Percentiles rank a stretch among this genome's conserved stretches.
Evolutionary conservation across 2,113 vertebrate genomes (phyloP).

Genomic region (Tinamus guttatus): DNA sequence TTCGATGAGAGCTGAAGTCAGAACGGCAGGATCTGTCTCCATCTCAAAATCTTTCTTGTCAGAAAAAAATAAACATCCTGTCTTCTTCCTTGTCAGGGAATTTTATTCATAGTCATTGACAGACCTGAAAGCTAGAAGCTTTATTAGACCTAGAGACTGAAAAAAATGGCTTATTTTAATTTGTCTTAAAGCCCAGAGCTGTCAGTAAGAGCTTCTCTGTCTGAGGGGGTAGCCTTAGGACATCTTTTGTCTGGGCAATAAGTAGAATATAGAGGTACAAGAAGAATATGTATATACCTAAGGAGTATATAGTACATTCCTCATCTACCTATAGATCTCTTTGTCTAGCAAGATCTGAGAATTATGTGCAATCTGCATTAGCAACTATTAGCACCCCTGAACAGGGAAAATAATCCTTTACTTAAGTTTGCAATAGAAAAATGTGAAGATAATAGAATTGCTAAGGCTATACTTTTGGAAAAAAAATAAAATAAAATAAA

Average conservation of each 20-base stretch:
- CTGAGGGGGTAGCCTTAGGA: conserved; percentile 47
- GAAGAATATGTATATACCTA: neutral
- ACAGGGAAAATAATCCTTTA: conserved; percentile 34
- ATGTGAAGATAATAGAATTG: neutral
- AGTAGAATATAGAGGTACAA: neutral
- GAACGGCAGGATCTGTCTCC: neutral
- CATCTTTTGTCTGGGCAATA: conserved; percentile 34
- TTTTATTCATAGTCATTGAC: conserved; percentile 50
- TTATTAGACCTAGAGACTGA: conserved; percentile 50
- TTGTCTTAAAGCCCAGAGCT: neutral
- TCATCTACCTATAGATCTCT: neutral
- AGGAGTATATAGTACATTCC: neutral
- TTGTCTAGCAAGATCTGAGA: conserved; percentile 1
- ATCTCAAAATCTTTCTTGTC: conserved; percentile 39
- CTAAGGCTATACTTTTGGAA: neutral
- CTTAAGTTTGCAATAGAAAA: conserved; percentile 36
- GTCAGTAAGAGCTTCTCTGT: conserved; percentile 40
- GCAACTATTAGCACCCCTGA: conserved; percentile 24
- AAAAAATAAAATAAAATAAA: neutral
- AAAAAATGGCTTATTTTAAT: conserved; percentile 39
- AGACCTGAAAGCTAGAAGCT: conserved; percentile 29
- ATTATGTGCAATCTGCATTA: conserved; percentile 23
- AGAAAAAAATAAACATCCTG: conserved; percentile 35
- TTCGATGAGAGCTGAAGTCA: neutral
- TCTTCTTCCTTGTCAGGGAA: neutral